Evolutionary conservation across 1,140 invertebrate genomes (phyloP).

Genomic region (Psilanteris sp.): DNA sequence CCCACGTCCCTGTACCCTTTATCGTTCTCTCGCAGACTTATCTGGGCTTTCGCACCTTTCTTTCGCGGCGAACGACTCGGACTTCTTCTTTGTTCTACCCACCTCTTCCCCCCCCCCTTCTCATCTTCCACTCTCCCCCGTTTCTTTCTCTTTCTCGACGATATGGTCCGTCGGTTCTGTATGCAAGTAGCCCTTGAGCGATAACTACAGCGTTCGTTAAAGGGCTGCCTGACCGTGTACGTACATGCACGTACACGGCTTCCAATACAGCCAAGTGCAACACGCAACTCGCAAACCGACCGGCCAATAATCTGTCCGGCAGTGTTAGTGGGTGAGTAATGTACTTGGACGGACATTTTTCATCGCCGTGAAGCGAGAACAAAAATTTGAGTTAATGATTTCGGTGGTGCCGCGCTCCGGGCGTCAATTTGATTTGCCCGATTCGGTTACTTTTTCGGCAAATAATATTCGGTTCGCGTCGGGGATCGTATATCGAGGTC

Average conservation of each 20-base stretch:
- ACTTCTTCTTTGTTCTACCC: constrained; percentile 50
- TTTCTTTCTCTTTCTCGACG: constrained; percentile 50
- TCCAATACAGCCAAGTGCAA: constrained; percentile 10
- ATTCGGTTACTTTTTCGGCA: no score
- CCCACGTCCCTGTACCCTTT: no score
- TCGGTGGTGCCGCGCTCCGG: neutral
- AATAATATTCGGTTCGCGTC: no score
- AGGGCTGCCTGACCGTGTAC: constrained; percentile 35
- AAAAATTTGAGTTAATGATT: constrained; percentile 31
- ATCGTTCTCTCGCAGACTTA: constrained; percentile 33
- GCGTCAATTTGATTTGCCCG: no score
- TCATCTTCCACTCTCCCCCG: no score
- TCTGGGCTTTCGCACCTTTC: constrained; percentile 59
- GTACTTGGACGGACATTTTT: constrained; percentile 17
- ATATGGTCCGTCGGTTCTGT: constrained; percentile 55
- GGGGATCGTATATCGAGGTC: no score
- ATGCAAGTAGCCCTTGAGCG: constrained; percentile 61
- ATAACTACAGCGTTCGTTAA: constrained; percentile 60
- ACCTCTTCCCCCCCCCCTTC: no score
- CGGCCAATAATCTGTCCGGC: constrained; percentile 30
- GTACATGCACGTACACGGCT: constrained; percentile 28
- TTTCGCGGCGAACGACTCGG: constrained; percentile 22
- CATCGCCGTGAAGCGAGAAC: neutral
- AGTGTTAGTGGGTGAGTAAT: constrained; percentile 38
- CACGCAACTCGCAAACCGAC: constrained; percentile 30